Evolutionary conservation across 2,797 vertebrate species (phyloP).

Genomic region (Eospalax fontanierii): DNA sequence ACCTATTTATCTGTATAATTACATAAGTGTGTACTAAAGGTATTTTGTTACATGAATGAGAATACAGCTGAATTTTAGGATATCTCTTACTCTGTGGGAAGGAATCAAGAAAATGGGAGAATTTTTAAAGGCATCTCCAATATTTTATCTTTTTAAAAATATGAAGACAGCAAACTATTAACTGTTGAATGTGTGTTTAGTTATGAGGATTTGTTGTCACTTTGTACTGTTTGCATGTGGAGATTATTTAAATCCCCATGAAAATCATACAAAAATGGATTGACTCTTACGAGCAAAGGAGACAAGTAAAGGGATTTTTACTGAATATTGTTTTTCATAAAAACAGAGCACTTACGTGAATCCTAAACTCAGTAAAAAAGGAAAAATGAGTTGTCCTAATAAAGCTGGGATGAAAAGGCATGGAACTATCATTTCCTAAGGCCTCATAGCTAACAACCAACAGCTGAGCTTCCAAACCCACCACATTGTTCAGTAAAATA

Average conservation of each 20-base stretch:
- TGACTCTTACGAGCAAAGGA: neutral
- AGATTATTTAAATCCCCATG: constrained; percentile 28
- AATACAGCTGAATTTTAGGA: neutral
- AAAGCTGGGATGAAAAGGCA: neutral
- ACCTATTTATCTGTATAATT: neutral
- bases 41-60: neutral
- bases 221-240: constrained; percentile 18
- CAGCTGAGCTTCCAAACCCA: constrained; percentile 8
- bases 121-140: constrained; percentile 24
- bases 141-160: constrained; percentile 60
- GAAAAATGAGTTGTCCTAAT: neutral
- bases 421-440: neutral
- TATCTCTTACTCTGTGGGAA: constrained; percentile 21
- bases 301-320: neutral
- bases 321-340: neutral
- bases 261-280: constrained; percentile 15
- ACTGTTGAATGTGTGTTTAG: neutral
- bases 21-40: neutral
- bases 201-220: neutral
- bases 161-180: constrained; percentile 23
- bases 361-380: constrained; percentile 21
- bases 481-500: constrained; percentile 34
- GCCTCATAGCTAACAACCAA: neutral
- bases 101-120: neutral
- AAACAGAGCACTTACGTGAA: neutral